Evolutionary conservation across 2,888 invertebrate species (phyloP).

Genomic region (Sympetrum striolatum): DNA sequence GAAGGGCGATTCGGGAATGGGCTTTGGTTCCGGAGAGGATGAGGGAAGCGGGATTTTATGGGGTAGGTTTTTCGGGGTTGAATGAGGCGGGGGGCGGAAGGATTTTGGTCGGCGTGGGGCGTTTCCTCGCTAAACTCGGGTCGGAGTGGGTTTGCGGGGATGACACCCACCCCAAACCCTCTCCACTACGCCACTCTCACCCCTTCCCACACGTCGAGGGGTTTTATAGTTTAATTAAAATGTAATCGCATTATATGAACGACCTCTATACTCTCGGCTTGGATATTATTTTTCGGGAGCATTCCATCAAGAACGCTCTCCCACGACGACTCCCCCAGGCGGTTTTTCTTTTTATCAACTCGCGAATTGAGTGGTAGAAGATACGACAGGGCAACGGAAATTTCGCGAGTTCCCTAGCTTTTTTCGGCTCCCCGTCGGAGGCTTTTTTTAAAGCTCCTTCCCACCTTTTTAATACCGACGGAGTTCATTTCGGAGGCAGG

Average conservation of each 20-base stretch:
- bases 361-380: background rate
- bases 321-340: no score
- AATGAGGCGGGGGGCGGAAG: background rate
- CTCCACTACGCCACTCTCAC: background rate
- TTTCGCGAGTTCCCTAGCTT: background rate
- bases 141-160: background rate
- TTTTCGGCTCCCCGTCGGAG: background rate
- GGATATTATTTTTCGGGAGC: conserved; percentile 24
- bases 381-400: background rate
- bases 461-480: background rate
- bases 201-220: background rate
- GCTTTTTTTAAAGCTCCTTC: background rate
- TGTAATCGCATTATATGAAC: conserved; percentile 31
- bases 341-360: conserved; percentile 9
- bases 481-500: conserved; percentile 13
- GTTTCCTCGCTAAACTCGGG: conserved; percentile 24
- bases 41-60: conserved; percentile 5
- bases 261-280: background rate
- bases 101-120: conserved; percentile 21
- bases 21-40: background rate
- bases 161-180: background rate
- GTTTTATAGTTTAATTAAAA: conserved; percentile 43
- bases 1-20: background rate
- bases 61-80: conserved; percentile 17
- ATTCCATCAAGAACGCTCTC: conserved; percentile 26